These are phyloP conservation scores for Hirtodrosophila cameraria DNA, from an alignment of 2,888 invertebrate species.

Conservation along the genomic window DNA sequence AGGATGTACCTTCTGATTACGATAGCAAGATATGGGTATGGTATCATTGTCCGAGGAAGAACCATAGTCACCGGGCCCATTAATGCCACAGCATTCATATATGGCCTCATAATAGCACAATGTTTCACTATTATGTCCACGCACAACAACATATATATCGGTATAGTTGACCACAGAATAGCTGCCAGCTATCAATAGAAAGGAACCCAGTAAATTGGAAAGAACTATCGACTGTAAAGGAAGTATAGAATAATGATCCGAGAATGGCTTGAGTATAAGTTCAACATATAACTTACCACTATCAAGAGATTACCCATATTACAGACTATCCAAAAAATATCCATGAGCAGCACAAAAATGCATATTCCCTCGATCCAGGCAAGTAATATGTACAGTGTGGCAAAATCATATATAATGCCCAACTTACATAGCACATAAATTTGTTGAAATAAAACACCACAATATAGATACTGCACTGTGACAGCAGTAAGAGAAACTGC, in stretches of 20 bases:
- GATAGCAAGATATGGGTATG: constrained; percentile 37
- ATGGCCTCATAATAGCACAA: constrained; percentile 31
- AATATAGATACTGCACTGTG: constrained; percentile 37
- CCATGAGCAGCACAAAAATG: constrained; percentile 8
- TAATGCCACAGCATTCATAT: constrained; percentile 43
- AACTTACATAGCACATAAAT: constrained; percentile 29
- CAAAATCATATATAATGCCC: constrained; percentile 2
- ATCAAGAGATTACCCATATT: neutral
- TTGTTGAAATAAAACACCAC: constrained; percentile 23
- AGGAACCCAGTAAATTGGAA: neutral
- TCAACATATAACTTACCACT: constrained; percentile 23
- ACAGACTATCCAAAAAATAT: constrained; percentile 9
- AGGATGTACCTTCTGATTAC: neutral
- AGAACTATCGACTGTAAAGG: constrained; percentile 13
- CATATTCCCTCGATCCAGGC: constrained; percentile 33
- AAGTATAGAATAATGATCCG: no score
- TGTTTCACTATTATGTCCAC: constrained; percentile 24
- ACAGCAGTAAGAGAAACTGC: neutral
- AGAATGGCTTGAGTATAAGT: no score
- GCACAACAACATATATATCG: constrained; percentile 41
- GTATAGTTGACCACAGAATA: constrained; percentile 22
- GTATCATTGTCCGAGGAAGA: neutral
- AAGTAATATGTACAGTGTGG: constrained; percentile 16
- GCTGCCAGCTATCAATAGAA: constrained; percentile 40
- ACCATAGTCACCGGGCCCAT: constrained; percentile 41